These are phyloP conservation scores for Philereme vetulata DNA, from an alignment of 2,888 invertebrate species.

Conservation along the genomic window DNA sequence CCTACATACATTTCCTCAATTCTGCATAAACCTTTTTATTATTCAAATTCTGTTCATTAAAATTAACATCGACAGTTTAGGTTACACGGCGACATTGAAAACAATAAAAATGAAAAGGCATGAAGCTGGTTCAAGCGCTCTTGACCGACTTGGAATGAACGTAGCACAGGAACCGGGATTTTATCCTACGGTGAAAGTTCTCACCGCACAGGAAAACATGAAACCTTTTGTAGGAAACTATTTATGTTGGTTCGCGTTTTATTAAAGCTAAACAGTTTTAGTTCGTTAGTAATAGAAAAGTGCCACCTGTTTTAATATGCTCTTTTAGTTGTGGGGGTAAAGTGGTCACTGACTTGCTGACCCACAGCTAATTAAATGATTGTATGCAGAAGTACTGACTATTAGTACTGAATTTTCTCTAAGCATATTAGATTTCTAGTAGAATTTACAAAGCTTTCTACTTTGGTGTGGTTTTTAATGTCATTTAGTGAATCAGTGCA, in stretches of 20 bases:
- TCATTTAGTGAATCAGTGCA: no score
- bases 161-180: conserved; percentile 43
- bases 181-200: conserved; percentile 43
- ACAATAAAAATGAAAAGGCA: conserved; percentile 59
- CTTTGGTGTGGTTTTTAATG: no score
- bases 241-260: conserved; percentile 6
- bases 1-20: not conserved
- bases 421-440: no score
- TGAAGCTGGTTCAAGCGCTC: conserved; percentile 45
- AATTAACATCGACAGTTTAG: not conserved
- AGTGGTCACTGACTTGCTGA: not conserved
- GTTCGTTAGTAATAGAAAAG: not conserved
- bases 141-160: conserved; percentile 54
- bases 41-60: not conserved
- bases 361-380: not conserved
- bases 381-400: not conserved
- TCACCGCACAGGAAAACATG: conserved; percentile 36
- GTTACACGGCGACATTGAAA: conserved; percentile 44
- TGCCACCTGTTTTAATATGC: not conserved
- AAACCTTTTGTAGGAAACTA: conserved; percentile 19
- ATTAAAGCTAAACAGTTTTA: conserved; percentile 5
- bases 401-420: no score
- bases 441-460: no score
- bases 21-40: not conserved
- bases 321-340: not conserved